phyloP scores from a whole-genome alignment of 2,797 vertebrate species.

The Onychomys arenicola region DNA sequence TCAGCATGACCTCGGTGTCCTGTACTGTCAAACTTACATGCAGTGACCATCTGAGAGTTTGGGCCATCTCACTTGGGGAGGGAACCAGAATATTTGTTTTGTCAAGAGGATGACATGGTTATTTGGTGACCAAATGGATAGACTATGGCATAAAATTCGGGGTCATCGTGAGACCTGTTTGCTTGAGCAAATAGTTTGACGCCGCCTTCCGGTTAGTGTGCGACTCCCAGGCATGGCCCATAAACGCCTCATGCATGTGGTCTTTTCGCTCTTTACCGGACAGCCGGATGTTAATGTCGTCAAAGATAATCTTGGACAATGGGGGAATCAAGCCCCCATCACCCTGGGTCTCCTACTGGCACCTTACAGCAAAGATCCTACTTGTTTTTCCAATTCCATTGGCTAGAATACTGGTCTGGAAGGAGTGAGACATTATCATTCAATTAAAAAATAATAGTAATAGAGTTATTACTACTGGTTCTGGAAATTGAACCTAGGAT shows the following conservation, averaged over 20 bases:
- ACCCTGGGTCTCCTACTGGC: neutral
- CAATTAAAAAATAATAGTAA: slow-evolving; percentile 4
- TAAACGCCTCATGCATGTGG: neutral
- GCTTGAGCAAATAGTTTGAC: neutral
- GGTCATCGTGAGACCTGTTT: neutral
- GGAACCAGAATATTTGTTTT: neutral
- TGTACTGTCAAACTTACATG: neutral
- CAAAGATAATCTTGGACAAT: neutral
- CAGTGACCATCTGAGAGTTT: neutral
- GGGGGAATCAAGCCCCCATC: neutral
- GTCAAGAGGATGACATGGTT: slow-evolving; percentile 13
- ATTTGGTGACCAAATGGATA: neutral
- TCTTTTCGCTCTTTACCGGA: neutral
- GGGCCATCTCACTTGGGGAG: neutral
- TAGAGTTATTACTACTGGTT: neutral
- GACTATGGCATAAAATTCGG: neutral
- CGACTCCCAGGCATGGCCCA: neutral
- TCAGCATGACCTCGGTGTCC: neutral
- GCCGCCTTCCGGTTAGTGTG: neutral
- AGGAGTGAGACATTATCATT: neutral
- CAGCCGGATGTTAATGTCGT: neutral
- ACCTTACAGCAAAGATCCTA: neutral
- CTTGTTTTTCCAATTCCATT: neutral
- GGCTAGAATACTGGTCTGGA: neutral
- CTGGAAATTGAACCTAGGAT: neutral